Evolutionary conservation across 1,140 invertebrate genomes (phyloP).

Genomic region (Philotrypesis tridentata): DNA sequence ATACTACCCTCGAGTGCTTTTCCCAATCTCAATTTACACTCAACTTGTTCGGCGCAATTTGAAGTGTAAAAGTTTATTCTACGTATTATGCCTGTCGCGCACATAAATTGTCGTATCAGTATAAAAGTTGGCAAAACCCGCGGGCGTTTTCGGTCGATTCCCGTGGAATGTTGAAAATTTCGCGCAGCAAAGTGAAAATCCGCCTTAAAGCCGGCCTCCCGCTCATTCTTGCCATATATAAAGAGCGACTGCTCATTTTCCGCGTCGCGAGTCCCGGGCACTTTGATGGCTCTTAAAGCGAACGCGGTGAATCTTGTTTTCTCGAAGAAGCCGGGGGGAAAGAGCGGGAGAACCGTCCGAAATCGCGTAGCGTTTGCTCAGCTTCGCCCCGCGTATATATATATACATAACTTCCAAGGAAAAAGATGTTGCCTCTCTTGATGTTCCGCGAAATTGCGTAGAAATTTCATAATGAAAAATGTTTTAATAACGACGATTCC

Average conservation of each 20-base stretch:
- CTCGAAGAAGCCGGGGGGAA: not conserved
- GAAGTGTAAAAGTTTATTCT: too few species aligned
- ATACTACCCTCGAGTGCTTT: too few species aligned
- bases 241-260: conserved; percentile 37
- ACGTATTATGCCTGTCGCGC: too few species aligned
- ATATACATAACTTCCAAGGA: not conserved
- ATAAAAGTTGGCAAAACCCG: not conserved
- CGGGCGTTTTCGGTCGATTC: not conserved
- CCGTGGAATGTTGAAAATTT: conserved; percentile 20
- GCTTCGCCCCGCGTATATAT: not conserved
- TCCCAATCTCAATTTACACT: too few species aligned
- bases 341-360: not conserved
- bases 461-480: not conserved
- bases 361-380: not conserved
- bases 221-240: not conserved
- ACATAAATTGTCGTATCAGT: not conserved
- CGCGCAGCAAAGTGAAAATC: conserved; percentile 29
- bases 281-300: conserved; percentile 41
- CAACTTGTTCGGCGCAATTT: too few species aligned
- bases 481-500: not conserved
- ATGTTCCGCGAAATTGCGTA: not conserved
- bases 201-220: not conserved
- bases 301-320: conserved; percentile 40
- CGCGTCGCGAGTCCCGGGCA: conserved; percentile 26
- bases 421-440: not conserved